phyloP scores from a whole-genome alignment of 2,797 vertebrate genomes.

The Enteromius anoplus region DNA sequence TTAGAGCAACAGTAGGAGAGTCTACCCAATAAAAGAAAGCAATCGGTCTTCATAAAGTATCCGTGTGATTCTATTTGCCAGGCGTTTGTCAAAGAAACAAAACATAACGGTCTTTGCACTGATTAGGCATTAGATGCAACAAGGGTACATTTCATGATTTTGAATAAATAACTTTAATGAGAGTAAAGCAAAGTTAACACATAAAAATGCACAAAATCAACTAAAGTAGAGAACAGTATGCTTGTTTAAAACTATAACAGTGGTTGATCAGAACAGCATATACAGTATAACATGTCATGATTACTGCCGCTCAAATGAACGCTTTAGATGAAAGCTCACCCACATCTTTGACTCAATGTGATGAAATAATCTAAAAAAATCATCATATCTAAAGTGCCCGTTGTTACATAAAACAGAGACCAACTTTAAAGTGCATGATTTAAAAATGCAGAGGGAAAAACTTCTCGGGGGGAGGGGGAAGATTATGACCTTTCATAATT shows the following conservation, averaged over 20 bases:
- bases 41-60: not conserved
- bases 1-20: not conserved
- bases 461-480: not conserved
- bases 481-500: not conserved
- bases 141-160: conserved; percentile 57
- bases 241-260: not conserved
- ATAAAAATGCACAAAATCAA: conserved; percentile 67
- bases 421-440: conserved; percentile 55
- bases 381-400: conserved; percentile 43
- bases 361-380: conserved; percentile 8
- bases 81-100: conserved; percentile 1
- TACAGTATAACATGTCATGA: conserved; percentile 56
- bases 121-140: conserved; percentile 47
- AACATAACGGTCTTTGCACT: not conserved
- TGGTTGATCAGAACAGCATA: conserved; percentile 22
- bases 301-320: conserved; percentile 39
- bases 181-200: conserved; percentile 52
- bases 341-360: conserved; percentile 8
- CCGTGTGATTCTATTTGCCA: not conserved
- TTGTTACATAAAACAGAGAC: conserved; percentile 43
- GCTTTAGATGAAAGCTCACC: not conserved
- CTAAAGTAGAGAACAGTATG: conserved; percentile 14
- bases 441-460: conserved; percentile 44
- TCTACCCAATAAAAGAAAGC: not conserved
- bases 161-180: conserved; percentile 58